Conservation (phyloP, 2,797 vertebrate genomes). For the Phoxinus dragarum region DNA sequence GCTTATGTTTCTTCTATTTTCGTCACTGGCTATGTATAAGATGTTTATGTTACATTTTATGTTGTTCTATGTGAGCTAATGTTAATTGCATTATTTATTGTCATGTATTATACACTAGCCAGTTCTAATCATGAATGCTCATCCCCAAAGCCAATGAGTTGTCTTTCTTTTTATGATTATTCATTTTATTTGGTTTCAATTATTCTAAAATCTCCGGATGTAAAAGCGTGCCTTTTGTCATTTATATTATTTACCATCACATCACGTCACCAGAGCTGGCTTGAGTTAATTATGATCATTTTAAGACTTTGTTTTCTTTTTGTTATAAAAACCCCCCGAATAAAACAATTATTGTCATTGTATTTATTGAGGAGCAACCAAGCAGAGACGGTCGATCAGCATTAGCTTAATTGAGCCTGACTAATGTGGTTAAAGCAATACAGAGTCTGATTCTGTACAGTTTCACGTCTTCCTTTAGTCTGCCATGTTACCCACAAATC, state of each 20-base stretch:
- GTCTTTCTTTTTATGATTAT: background rate
- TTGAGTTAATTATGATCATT: too few relatives aligned
- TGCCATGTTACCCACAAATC: slow-evolving; percentile 56
- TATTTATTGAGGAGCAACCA: background rate
- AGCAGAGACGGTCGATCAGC: background rate
- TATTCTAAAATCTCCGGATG: background rate
- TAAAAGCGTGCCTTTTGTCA: background rate
- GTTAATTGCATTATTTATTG: background rate
- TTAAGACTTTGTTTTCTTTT: background rate
- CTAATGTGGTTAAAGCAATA: slow-evolving; percentile 3
- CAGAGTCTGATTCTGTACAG: background rate
- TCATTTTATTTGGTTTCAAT: background rate
- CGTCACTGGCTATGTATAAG: background rate
- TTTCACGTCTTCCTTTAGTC: slow-evolving; percentile 18
- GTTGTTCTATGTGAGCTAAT: background rate
- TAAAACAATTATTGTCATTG: slow-evolving; percentile 1
- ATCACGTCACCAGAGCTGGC: background rate
- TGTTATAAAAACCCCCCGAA: background rate
- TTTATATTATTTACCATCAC: background rate
- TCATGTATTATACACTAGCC: background rate
- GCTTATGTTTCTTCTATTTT: background rate
- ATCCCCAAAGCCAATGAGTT: background rate
- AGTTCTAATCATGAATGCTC: background rate
- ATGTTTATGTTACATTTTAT: background rate
- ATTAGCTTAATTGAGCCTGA: background rate